Percentiles rank a stretch among this genome's conserved stretches.
These are phyloP conservation scores for Aegithalos caudatus DNA, from an alignment of 2,113 vertebrate genomes.

Conservation along the genomic window DNA sequence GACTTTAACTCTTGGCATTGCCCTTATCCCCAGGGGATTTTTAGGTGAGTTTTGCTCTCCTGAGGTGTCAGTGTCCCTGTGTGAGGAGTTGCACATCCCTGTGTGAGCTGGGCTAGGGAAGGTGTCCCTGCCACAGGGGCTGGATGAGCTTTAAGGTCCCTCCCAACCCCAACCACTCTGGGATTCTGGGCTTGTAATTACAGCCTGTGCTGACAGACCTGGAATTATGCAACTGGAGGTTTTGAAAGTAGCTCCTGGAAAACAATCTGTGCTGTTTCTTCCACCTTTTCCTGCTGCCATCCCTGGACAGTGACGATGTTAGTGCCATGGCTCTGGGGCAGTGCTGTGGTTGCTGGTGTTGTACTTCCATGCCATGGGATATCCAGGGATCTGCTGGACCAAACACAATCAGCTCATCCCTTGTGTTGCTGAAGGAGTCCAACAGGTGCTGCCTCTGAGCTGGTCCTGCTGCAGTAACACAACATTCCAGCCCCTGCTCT, in stretches of 20 bases:
- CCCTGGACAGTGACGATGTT: neutral
- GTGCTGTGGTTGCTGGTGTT: neutral
- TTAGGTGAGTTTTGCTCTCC: neutral
- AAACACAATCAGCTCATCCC: neutral
- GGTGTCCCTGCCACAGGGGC: neutral
- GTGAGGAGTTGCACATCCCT: neutral
- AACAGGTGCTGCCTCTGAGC: neutral
- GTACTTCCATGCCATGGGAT: neutral
- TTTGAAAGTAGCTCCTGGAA: neutral
- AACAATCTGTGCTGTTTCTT: neutral
- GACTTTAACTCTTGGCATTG: neutral
- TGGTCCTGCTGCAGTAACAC: neutral
- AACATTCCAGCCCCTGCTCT: neutral
- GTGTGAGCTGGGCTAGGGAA: neutral
- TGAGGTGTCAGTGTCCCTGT: neutral
- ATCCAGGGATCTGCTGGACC: neutral
- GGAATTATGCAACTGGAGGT: neutral
- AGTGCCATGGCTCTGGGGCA: neutral
- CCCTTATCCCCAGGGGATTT: neutral
- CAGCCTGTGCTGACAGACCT: neutral
- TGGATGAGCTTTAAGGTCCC: neutral
- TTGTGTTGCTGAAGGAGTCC: neutral
- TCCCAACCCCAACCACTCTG: neutral
- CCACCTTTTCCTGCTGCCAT: neutral
- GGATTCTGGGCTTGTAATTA: neutral